Evolutionary conservation across 2,888 invertebrate species (phyloP), one percentile per base, ranked within the genome.

Genomic region (Notodonta ziczac): DNA sequence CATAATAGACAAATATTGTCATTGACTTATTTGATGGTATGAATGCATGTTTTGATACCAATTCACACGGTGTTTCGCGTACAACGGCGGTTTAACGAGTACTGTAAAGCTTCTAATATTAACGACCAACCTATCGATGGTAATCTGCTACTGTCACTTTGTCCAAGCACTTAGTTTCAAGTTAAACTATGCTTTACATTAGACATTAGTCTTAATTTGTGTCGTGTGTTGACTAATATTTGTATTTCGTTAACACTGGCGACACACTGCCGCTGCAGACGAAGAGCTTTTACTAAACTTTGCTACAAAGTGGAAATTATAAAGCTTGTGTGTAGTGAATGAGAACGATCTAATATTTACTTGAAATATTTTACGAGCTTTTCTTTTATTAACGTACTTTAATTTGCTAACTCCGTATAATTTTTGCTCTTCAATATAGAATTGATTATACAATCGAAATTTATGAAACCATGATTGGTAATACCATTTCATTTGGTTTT

Each of bases 131-230:
- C 67, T 72, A 66, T 65, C 68, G 70, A 69, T 69, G 73, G 76
- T 81, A 80, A 83, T 85, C 84, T 81, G 85, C 85, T 87, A 86
- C 81, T 78, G 84, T 76, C 72, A 82, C 91, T 91, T 93, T 93
- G 91, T 88, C 76, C 82, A 90, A 91, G 86, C 90, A 90, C 85
- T 93, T 92, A 92, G 92, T 92, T 86, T 86, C 86, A 82, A 87
- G 90, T 87, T 90, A 89, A 90, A 87, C 87, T 82, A 74, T 81
- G 78, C 90, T 92, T 93, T 91, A 84, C 91, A 83, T 89, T 91
- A 84, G 85, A 85, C 85, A 91, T 93, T 93, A 93, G 91, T 80
- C 89, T 87, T 91, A 90, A 92, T 91, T 92, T 92, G 90, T 92
- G 90, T 88, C 91, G 89, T 84, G 82, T 81, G 85, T 76, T 72